Percentiles rank a stretch among this genome's conserved stretches.
phyloP scores from a whole-genome alignment of 2,113 vertebrate genomes.

The Corvus cornix region DNA sequence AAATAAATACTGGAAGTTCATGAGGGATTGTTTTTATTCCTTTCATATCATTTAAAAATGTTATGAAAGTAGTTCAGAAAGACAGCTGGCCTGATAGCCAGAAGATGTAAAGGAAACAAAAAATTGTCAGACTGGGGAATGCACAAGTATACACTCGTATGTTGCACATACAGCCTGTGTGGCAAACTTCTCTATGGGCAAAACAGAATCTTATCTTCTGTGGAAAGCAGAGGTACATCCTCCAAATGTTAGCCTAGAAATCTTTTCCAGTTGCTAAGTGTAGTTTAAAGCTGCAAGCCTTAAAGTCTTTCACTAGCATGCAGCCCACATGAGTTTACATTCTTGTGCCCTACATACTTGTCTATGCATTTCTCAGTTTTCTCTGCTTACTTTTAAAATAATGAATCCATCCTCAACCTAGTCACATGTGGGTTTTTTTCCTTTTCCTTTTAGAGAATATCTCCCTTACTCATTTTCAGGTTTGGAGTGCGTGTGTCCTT shows the following conservation, averaged over 20 bases:
- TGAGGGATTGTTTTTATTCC: not conserved
- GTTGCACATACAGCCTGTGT: not conserved
- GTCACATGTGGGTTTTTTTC: fast-evolving
- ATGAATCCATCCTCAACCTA: not conserved
- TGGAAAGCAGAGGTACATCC: not conserved
- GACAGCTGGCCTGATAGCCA: not conserved
- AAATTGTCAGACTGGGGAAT: not conserved
- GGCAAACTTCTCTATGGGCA: not conserved
- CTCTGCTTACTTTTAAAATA: not conserved
- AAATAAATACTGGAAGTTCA: not conserved
- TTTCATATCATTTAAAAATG: not conserved
- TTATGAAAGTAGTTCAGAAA: not conserved
- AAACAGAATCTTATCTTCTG: not conserved
- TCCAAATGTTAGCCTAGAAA: not conserved
- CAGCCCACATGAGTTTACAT: not conserved
- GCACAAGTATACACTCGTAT: too few species aligned
- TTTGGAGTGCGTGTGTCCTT: not conserved
- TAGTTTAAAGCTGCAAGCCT: not conserved
- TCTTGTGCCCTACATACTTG: not conserved
- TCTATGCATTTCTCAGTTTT: not conserved
- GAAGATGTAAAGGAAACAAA: not conserved
- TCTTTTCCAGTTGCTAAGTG: not conserved
- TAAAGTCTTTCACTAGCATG: not conserved
- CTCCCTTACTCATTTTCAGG: not conserved
- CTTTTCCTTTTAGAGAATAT: not conserved